Conservation (phyloP, 1,140 invertebrate species). For the Ceratina calcarata region DNA sequence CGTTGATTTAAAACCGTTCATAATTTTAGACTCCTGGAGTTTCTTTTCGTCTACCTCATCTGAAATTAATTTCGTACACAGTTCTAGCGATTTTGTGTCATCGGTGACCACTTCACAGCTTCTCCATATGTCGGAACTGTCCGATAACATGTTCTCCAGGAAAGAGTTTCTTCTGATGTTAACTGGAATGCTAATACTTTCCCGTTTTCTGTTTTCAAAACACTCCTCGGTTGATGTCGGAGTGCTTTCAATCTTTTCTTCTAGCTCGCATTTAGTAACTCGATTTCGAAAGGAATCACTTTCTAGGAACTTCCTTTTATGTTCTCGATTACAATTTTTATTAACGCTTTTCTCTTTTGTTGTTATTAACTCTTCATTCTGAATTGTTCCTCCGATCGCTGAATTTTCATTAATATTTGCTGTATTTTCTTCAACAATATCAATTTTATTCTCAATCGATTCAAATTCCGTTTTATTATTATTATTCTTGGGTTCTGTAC, state of each 20-base stretch:
- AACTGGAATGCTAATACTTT: slow-evolving; percentile 11
- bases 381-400: too few relatives aligned
- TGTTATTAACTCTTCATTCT: neutral
- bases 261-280: too few relatives aligned
- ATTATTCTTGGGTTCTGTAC: too few relatives aligned
- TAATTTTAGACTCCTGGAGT: neutral
- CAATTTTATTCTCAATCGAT: too few relatives aligned
- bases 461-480: too few relatives aligned
- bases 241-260: neutral
- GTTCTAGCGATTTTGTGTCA: slow-evolving; percentile 44
- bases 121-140: slow-evolving; percentile 32
- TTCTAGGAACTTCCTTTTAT: too few relatives aligned
- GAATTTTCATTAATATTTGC: too few relatives aligned
- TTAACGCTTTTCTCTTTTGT: too few relatives aligned
- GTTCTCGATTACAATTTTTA: neutral
- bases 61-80: neutral
- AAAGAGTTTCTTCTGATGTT: slow-evolving; percentile 65
- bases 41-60: neutral
- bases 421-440: too few relatives aligned
- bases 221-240: neutral
- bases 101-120: slow-evolving; percentile 60
- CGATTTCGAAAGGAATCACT: too few relatives aligned
- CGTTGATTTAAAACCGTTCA: neutral
- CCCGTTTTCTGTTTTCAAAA: neutral
- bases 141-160: slow-evolving; percentile 70